Evolutionary conservation across 2,888 invertebrate species (phyloP).

Genomic region (Strigamia crassipes): DNA sequence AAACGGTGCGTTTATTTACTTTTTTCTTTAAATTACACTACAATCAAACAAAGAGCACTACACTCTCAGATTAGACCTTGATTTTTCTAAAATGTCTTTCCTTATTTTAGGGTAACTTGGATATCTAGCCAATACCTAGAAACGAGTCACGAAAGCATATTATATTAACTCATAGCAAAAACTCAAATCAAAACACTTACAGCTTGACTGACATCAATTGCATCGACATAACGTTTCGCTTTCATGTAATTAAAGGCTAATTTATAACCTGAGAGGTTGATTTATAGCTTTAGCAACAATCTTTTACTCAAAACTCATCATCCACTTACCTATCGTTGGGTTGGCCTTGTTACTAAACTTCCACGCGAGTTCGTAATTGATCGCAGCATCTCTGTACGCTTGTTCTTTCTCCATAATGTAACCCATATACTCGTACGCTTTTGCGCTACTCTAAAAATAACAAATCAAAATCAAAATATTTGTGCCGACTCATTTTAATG

Average conservation of each 20-base stretch:
- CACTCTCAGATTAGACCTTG: conserved; percentile 59
- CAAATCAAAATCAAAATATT: conserved; percentile 49
- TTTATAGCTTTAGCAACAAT: background rate
- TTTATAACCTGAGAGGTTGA: conserved; percentile 73
- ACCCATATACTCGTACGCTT: conserved; percentile 87
- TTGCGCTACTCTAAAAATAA: conserved; percentile 73
- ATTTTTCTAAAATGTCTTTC: conserved; percentile 91
- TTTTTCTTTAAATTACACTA: background rate
- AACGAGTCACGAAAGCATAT: conserved; percentile 46
- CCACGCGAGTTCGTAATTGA: conserved; percentile 86
- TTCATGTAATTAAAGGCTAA: conserved; percentile 90
- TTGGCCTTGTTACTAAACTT: conserved; percentile 78
- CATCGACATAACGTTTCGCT: conserved; percentile 83
- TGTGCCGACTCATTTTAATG: conserved; percentile 33
- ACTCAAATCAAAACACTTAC: conserved; percentile 53
- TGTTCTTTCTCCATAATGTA: conserved; percentile 90
- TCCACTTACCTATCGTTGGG: conserved; percentile 70
- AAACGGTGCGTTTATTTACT: background rate
- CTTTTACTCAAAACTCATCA: background rate
- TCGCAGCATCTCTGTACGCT: conserved; percentile 80
- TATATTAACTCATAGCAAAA: background rate
- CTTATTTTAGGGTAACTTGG: conserved; percentile 89
- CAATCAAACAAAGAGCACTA: conserved; percentile 51
- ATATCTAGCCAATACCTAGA: conserved; percentile 73
- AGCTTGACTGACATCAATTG: conserved; percentile 84